Conservation (phyloP, 2,797 vertebrate species). For the Momotus momota region DNA sequence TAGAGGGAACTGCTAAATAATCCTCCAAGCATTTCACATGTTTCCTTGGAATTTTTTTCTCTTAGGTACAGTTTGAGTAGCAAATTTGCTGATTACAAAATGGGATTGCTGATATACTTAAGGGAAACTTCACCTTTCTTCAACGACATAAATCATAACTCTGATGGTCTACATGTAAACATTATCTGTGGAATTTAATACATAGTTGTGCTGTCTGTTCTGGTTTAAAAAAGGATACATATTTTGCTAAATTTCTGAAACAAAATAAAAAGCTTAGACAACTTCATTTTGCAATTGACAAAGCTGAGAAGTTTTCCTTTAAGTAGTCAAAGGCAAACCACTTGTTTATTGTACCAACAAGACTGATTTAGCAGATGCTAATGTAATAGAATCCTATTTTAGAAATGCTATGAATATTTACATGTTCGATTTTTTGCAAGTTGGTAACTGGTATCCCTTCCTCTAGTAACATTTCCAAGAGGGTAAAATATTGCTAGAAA, state of each 20-base stretch:
- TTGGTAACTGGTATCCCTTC: background rate
- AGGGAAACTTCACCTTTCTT: background rate
- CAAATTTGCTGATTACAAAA: background rate
- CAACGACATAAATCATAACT: background rate
- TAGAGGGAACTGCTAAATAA: background rate
- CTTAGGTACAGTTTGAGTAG: background rate
- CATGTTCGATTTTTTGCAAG: background rate
- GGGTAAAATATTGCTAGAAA: background rate
- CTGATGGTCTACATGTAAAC: background rate
- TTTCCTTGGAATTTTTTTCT: background rate
- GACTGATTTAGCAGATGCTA: background rate
- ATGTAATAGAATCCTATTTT: background rate
- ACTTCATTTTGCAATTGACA: background rate
- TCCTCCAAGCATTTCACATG: background rate
- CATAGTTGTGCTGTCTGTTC: background rate
- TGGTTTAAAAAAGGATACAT: background rate
- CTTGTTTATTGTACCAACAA: background rate
- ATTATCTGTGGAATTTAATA: background rate
- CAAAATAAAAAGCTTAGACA: background rate
- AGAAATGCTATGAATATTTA: background rate
- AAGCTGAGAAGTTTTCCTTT: background rate
- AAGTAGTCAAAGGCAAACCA: background rate
- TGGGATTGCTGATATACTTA: background rate
- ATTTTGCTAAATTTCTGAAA: background rate
- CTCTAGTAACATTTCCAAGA: background rate